Evolutionary conservation across 2,888 invertebrate species (phyloP), one percentile per base, ranked within the genome.

Genomic region (Eristalinus sepulchralis): DNA sequence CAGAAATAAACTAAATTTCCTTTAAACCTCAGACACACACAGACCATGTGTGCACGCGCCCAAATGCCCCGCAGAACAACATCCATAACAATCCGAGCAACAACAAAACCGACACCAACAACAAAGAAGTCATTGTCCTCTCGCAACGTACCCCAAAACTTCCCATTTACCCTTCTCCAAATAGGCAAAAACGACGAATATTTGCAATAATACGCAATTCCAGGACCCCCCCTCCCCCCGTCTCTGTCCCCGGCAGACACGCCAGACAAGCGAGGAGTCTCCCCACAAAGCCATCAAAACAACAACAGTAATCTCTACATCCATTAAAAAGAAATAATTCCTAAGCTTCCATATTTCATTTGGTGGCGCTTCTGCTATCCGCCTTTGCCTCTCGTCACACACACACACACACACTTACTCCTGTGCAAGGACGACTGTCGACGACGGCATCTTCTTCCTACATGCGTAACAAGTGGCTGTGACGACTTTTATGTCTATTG

Each of bases 321-420:
- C 86, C 86, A 86, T 86, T 86, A 86, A 86, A 86, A 86, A 83
- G 86, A 83, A 86, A 86, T 86, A 86, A 86, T 86, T 86, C 83
- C 86, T 83, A 83, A 83, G 86, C 86, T 86, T 71, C 86, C 83
- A 86, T 86, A 86, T 86, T 86, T 86, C 83, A 83, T 86, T 86
- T 75, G 68, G 72, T 47, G 57, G 39, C 57, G 64, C 64, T 71
- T 24, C 66, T 76, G 66, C 22, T 39, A 36, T 66, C 70, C 72
- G 17, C 47, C 27, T 27, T 27, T 27, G 2, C 47, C 39, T 5
- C 39, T 39, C 39, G 13, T 6, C 47, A 0, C 47, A 20, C 47
- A 39, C 39, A 39, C 39, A 59, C 47, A 22, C 17, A 36, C 66
- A 31, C 53, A 11, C 36, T 55, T 22, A 47, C 55, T 10, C 34